Evolutionary conservation across 2,113 vertebrate species (phyloP), one percentile per base, ranked within the genome.

Genomic region (Psophia crepitans): DNA sequence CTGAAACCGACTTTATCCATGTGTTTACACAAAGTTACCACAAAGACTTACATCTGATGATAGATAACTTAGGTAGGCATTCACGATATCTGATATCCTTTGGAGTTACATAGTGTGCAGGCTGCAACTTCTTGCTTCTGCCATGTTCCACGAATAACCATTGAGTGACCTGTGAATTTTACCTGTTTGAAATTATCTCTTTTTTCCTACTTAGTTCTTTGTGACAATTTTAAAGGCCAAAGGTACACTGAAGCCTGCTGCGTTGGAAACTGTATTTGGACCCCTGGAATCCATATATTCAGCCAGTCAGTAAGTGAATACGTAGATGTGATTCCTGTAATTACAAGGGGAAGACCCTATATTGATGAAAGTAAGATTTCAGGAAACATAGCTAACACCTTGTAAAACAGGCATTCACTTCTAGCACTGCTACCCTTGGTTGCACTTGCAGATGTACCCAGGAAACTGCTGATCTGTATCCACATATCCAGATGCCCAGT

Each of bases 231-330:
- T 99, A 97, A 99, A 98, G 96, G 99, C 99, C 98, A 99, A 99
- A 98, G 99, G 98, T 87, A 99, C 98, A 1, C 97, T 99, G 95
- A 98, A 95, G 95, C 98, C 98, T 79, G 96, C 98, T 70, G 97
- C 98, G 84, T 98, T 98, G 96, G 98, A 99, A 94, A 98, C 94
- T 76, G 98, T 99, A 97, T 99, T 99, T 97, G 99, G 99, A 95
- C 98, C 98, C 92, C 98, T 99, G 97, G 99, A 99, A 98, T 97
- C 97, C 93, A 98, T 99, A 98, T 97, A 98, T 96, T 98, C 97
- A 8, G 97, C 98, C 95, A 99, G 99, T 97, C 98, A 98, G 99
- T 99, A 98, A 99, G 99, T 99, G 96, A 66, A 61, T 20, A 28
- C 5, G 20, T 7, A 66, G 68, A 75, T 49, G 37, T 14, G n/a